phyloP scores from a whole-genome alignment of 2,113 vertebrate genomes.

The Uria aalge region DNA sequence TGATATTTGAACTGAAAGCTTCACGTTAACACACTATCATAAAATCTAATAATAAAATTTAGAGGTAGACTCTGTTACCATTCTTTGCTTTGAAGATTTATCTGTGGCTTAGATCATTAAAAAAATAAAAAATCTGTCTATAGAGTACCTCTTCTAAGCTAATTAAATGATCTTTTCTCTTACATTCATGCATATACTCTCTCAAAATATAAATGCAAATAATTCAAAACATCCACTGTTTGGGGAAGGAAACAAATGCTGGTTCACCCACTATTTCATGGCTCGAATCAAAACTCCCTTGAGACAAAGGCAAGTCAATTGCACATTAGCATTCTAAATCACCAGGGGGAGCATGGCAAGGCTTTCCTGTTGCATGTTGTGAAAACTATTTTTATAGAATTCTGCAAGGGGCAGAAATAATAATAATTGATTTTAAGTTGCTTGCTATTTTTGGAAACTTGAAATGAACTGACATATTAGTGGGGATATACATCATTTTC shows the following conservation, averaged over 20 bases:
- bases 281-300: not conserved
- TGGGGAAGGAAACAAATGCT: not conserved
- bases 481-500: not conserved
- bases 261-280: not conserved
- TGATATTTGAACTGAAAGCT: not conserved
- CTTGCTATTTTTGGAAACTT: constrained; percentile 18
- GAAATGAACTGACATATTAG: not conserved
- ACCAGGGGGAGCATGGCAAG: not conserved
- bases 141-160: not conserved
- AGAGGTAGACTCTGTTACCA: not conserved
- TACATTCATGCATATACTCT: not conserved
- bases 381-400: constrained; percentile 19
- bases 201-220: not conserved
- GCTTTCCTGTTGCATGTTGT: not conserved
- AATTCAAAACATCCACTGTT: not conserved
- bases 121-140: not conserved
- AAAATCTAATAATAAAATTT: constrained; percentile 13
- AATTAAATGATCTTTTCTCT: not conserved
- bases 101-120: not conserved
- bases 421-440: not conserved
- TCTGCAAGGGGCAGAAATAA: constrained; percentile 41
- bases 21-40: not conserved
- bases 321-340: not conserved
- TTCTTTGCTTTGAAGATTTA: not conserved
- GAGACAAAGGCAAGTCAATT: not conserved